Evolutionary conservation across 2,888 invertebrate species (phyloP), one percentile per base, ranked within the genome.

Genomic region (Synanthedon vespiformis): DNA sequence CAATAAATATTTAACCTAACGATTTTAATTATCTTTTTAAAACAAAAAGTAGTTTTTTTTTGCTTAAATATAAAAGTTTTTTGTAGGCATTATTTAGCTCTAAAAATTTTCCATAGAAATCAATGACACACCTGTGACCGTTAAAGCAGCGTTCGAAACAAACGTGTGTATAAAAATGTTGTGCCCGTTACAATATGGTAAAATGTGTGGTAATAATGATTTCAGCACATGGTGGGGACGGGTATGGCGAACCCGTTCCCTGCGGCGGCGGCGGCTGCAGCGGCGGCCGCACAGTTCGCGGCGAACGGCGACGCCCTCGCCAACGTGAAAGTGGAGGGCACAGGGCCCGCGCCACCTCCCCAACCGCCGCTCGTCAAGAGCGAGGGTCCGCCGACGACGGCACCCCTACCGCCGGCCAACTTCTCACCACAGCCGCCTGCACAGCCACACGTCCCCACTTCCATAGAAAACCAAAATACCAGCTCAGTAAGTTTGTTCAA

Each of bases 141-240:
- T 22, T 22, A 22, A 22, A 22, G 18, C 18, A 22, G 18, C 18
- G 18, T 22, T 22, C 18, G 18, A 22, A 22, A 22, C 3, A 22
- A 22, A 22, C 22, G 22, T 22, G 34, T 34, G 34, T 8, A 34
- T 34, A 34, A 44, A 44, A 44, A 3, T 14, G 2, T 44, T 14
- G 14, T 11, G 12, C 11, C 8, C n/a, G 6, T 11, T n/a, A 6
- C 14, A 11, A 14, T 13, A 44, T 8, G 13, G n/a, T 44, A 44
- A 48, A 48, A 48, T 16, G n/a, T 44, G 8, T 48, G 5, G 11
- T 48, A 8, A 22, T 3, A 48, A 18, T 14, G n/a, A 50, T 63
- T 92, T 41, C 92, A 95, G 95, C 95, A 95, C 90, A 95, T 95
- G 95, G 95, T 96, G 89, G 95, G 95, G 89, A 93, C 95, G 89